These are phyloP conservation scores for Nanger granti DNA, from an alignment of 2,113 vertebrate species.

Conservation along the genomic window DNA sequence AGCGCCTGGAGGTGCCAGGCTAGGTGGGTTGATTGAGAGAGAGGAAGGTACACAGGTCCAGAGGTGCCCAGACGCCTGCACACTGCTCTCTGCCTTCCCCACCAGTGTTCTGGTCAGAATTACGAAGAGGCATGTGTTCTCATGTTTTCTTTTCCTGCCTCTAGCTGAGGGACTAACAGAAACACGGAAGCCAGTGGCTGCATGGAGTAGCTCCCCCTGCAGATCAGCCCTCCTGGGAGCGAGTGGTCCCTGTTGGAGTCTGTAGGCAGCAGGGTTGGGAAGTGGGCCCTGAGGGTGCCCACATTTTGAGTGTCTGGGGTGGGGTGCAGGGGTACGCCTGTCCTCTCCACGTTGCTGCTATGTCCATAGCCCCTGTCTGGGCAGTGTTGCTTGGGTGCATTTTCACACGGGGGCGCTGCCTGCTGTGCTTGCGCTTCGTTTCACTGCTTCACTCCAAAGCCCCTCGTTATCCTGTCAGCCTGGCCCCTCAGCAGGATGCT, in stretches of 20 bases:
- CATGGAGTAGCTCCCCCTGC: no score
- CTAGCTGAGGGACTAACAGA: background rate
- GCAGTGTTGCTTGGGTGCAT: no score
- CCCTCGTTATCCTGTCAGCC: background rate
- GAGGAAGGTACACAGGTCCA: fast-evolving
- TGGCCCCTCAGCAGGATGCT: background rate
- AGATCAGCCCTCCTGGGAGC: background rate
- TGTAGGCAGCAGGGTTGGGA: background rate
- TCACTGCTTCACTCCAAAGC: background rate
- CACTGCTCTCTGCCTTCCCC: background rate
- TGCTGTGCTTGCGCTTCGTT: background rate
- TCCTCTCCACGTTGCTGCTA: background rate
- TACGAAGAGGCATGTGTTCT: background rate
- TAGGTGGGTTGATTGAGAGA: no score
- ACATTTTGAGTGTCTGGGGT: background rate
- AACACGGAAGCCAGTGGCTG: background rate
- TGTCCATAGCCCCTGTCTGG: no score
- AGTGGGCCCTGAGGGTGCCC: background rate
- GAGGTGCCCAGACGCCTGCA: background rate
- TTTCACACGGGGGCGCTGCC: background rate
- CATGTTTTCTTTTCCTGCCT: background rate
- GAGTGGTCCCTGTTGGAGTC: background rate
- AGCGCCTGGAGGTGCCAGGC: fast-evolving
- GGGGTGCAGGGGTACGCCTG: background rate
- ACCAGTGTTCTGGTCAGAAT: background rate